These are phyloP conservation scores for Morpho deidamia DNA, from an alignment of 2,888 invertebrate species.

Conservation along the genomic window DNA sequence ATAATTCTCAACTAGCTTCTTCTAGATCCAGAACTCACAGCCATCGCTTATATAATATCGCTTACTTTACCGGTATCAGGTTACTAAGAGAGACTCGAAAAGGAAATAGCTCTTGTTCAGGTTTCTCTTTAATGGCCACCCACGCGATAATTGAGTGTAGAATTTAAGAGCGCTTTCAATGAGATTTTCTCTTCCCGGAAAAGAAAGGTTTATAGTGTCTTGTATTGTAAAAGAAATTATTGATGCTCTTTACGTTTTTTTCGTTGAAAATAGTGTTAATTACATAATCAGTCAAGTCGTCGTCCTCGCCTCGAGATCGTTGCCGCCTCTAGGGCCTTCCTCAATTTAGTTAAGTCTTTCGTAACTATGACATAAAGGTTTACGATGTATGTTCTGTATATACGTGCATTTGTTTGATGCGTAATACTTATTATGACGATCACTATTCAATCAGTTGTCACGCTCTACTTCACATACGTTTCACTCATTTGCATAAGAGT, in stretches of 20 bases:
- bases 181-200: conserved; percentile 28
- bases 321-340: too few species aligned
- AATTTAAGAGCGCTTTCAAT: conserved; percentile 23
- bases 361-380: too few species aligned
- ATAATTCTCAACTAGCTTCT: too few species aligned
- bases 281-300: too few species aligned
- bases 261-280: not conserved
- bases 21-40: conserved; percentile 7
- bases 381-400: too few species aligned
- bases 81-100: conserved; percentile 17
- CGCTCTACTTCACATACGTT: conserved; percentile 28
- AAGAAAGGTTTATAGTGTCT: conserved; percentile 11
- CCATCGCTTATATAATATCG: conserved; percentile 17
- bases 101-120: conserved; percentile 20
- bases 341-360: too few species aligned
- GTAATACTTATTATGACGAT: conserved; percentile 7
- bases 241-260: not conserved
- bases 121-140: conserved; percentile 19
- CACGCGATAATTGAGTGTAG: conserved; percentile 19
- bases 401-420: not conserved
- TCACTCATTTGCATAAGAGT: conserved; percentile 26
- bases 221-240: conserved; percentile 4
- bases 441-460: conserved; percentile 19
- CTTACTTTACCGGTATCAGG: conserved; percentile 10
- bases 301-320: too few species aligned